These are phyloP conservation scores for Sorex fumeus DNA, from an alignment of 2,113 vertebrate genomes.

Conservation along the genomic window DNA sequence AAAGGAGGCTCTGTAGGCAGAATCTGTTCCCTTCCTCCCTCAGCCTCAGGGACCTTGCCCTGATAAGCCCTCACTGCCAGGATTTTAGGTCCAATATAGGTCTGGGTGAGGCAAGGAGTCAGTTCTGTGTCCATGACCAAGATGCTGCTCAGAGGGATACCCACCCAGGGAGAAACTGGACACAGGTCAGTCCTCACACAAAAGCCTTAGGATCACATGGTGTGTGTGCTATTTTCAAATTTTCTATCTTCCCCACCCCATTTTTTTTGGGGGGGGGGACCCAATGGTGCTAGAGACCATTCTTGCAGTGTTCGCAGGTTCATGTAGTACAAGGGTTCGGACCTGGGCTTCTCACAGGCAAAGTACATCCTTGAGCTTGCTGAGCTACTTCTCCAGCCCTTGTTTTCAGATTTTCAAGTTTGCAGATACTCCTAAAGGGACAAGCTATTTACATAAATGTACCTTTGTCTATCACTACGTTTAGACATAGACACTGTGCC, in stretches of 20 bases:
- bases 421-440: constrained; percentile 12
- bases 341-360: no score
- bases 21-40: neutral
- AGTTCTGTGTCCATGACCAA: neutral
- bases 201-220: neutral
- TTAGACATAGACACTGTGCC: neutral
- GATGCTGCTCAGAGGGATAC: neutral
- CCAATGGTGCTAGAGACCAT: no score
- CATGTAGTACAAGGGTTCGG: no score
- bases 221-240: neutral
- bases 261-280: no score
- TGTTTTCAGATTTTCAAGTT: neutral
- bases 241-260: no score
- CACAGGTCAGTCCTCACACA: neutral
- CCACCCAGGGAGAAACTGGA: neutral
- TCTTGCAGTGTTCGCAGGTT: no score
- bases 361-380: no score
- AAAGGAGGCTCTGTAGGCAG: neutral
- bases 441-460: no score
- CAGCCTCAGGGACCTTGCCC: neutral
- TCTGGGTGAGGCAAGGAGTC: neutral
- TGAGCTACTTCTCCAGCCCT: no score
- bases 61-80: neutral
- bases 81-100: neutral
- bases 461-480: no score